These are phyloP conservation scores for Falco rusticolus DNA, from an alignment of 2,797 vertebrate genomes.

Conservation along the genomic window DNA sequence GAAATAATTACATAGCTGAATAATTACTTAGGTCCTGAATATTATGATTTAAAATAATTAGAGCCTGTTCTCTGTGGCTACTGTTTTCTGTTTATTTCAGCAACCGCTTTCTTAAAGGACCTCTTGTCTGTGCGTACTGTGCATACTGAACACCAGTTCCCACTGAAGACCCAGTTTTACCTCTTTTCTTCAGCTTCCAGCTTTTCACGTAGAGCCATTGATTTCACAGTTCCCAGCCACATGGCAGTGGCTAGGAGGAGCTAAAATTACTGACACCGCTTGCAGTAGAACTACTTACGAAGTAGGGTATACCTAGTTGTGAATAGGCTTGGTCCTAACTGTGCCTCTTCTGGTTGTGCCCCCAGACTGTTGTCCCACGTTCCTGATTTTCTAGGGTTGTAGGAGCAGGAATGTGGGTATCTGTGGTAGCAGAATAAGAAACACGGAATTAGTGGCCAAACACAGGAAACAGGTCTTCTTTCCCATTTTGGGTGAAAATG, in stretches of 20 bases:
- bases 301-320: not conserved
- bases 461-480: not conserved
- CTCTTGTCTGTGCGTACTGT: not conserved
- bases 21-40: not conserved
- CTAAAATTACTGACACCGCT: not conserved
- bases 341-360: not conserved
- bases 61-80: not conserved
- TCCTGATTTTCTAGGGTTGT: not conserved
- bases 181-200: not conserved
- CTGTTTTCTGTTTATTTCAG: not conserved
- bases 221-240: not conserved
- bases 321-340: not conserved
- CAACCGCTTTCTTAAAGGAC: not conserved
- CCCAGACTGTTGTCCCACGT: not conserved
- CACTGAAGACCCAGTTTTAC: not conserved
- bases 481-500: not conserved
- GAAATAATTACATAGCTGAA: not conserved
- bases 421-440: not conserved
- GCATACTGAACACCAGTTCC: not conserved
- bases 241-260: not conserved
- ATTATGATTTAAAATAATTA: not conserved
- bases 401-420: not conserved
- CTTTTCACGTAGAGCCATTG: not conserved
- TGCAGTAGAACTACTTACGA: not conserved
- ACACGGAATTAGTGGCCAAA: not conserved